phyloP scores from a whole-genome alignment of 2,888 invertebrate genomes.

The Lasiommata megera region DNA sequence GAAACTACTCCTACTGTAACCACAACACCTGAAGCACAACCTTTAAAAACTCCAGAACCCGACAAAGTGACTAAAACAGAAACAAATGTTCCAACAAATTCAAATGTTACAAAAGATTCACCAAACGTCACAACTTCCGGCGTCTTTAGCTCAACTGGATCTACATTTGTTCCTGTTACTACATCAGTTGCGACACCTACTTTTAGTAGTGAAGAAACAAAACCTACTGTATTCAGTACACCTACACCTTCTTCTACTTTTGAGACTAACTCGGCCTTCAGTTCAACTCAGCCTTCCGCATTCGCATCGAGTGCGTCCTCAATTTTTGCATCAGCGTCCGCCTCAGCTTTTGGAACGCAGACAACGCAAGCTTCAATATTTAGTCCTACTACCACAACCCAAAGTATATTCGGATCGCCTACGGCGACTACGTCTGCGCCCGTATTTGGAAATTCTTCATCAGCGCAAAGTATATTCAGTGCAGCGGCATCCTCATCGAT shows the following conservation, averaged over 20 bases:
- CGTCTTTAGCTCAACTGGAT: constrained; percentile 6
- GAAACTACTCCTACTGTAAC: not conserved
- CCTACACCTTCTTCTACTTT: not conserved
- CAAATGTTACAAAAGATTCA: constrained; percentile 4
- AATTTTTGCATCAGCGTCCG: constrained; percentile 32
- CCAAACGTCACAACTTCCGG: constrained; percentile 9
- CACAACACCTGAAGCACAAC: not conserved
- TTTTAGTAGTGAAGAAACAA: constrained; percentile 17
- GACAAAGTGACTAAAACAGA: not conserved
- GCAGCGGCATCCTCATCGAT: constrained; percentile 44
- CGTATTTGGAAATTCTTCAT: constrained; percentile 39
- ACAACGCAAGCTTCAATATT: constrained; percentile 30
- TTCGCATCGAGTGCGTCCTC: constrained; percentile 33
- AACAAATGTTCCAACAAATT: not conserved
- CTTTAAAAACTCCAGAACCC: not conserved
- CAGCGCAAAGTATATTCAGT: constrained; percentile 36
- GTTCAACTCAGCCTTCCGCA: constrained; percentile 22
- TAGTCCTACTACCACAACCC: constrained; percentile 32
- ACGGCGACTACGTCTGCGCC: constrained; percentile 33
- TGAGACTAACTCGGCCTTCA: not conserved
- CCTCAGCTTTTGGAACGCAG: constrained; percentile 25
- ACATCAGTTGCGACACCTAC: constrained; percentile 9
- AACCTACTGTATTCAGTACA: constrained; percentile 23
- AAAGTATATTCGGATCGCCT: constrained; percentile 38
- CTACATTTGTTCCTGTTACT: constrained; percentile 20